phyloP scores from a whole-genome alignment of 1,140 invertebrate genomes.

The Caenorhabditis brenneri region DNA sequence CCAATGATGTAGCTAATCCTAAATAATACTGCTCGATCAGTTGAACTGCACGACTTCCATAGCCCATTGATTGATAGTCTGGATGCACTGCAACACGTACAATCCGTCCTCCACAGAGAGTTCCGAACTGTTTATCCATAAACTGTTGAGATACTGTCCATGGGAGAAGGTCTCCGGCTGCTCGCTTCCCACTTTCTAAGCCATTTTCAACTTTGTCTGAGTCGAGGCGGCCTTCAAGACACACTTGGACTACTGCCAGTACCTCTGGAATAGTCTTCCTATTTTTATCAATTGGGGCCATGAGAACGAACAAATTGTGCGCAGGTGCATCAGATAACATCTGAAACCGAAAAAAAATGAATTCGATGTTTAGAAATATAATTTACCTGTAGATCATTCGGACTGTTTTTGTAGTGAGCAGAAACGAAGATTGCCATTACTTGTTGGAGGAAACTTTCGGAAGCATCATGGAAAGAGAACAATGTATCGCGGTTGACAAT shows the following conservation, averaged over 20 bases:
- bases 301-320: conserved; percentile 92
- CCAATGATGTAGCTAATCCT: conserved; percentile 9
- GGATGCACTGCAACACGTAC: conserved; percentile 97
- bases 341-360: conserved; percentile 56
- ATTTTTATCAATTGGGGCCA: conserved; percentile 82
- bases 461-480: conserved; percentile 94
- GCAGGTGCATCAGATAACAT: conserved; percentile 97
- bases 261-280: conserved; percentile 80
- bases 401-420: conserved; percentile 97
- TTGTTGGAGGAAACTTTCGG: conserved; percentile 89
- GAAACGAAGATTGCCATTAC: conserved; percentile 91
- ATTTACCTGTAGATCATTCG: conserved; percentile 87
- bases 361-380: neutral
- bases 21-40: conserved; percentile 46
- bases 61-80: conserved; percentile 81
- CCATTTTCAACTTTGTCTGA: conserved; percentile 81
- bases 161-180: conserved; percentile 93
- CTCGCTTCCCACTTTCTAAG: conserved; percentile 83
- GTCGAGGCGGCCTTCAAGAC: conserved; percentile 91
- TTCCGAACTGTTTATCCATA: conserved; percentile 86
- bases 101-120: conserved; percentile 85
- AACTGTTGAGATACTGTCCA: conserved; percentile 94
- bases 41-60: conserved; percentile 46
- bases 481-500: conserved; percentile 84
- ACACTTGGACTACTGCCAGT: conserved; percentile 76